Base-by-base conservation (phyloP, 2,888 invertebrate genomes). In the Acrobasis repandana region DNA sequence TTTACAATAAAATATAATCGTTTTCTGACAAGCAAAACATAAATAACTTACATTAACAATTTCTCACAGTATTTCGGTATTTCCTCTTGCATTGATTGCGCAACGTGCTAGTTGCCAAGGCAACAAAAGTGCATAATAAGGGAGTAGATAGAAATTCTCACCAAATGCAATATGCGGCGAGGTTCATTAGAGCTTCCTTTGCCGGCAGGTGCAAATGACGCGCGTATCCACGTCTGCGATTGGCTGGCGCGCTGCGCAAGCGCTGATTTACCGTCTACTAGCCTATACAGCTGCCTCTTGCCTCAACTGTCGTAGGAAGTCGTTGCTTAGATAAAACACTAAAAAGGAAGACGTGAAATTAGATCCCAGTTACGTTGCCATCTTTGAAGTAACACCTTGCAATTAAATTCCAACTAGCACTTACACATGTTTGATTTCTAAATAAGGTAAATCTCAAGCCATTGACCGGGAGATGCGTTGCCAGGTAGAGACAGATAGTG, bases 131-230 rank as follows among this genome's bases (percentile, higher is more conserved):
- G 51, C 64, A 71, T 64, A 64, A 43, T 43, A 43, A 14, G 2
- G 11, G 43, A 43, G 43, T n/a, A 43, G 43, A 43, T 16, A 56
- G 18, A 49, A 51, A 48, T 68, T 65, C 65, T 65, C 63, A 63
- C 48, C 60, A 61, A 61, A 70, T 70, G 68, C 66, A 71, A 75
- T 71, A 80, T 70, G 75, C 73, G 75, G 67, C 67, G 68, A 69
- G 77, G 65, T 75, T 80, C 79, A 78, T 83, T 83, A 81, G 76
- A 79, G 70, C 86, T 88, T 89, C 90, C 88, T 86, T 79, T 77
- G 67, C 64, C 68, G 82, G 84, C 90, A 90, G 90, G 89, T 90
- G 90, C 84, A 75, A 77, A 76, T 74, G 71, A 76, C 76, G 72
- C 64, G 68, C 51, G 51, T 59, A 59, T 54, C 38, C 74, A 76